phyloP scores from a whole-genome alignment of 1,140 invertebrate genomes.

The Limonius californicus region DNA sequence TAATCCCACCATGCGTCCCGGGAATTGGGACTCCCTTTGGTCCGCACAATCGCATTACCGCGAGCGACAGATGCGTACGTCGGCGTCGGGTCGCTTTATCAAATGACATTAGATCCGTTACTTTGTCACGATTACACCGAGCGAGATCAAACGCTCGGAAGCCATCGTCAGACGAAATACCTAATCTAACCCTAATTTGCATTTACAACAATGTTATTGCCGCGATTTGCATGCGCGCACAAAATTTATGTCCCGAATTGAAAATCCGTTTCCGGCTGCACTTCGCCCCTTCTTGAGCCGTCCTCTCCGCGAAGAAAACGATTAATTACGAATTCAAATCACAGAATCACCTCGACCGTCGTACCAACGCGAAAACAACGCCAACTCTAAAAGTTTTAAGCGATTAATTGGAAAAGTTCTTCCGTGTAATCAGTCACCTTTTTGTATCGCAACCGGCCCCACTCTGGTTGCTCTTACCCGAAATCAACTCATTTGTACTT shows the following conservation, averaged over 20 bases:
- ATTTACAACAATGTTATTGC: slow-evolving; percentile 13
- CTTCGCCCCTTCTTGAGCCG: neutral
- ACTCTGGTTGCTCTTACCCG: neutral
- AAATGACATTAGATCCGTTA: slow-evolving; percentile 14
- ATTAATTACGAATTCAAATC: slow-evolving; percentile 12
- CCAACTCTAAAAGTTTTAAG: slow-evolving; percentile 6
- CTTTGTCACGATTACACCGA: slow-evolving; percentile 10
- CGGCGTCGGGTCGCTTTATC: slow-evolving; percentile 7
- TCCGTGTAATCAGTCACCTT: slow-evolving; percentile 9
- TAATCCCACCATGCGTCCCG: neutral
- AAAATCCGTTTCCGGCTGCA: neutral
- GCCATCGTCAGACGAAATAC: slow-evolving; percentile 3
- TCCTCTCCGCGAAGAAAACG: neutral
- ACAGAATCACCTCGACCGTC: neutral
- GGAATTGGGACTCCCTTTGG: slow-evolving; percentile 8
- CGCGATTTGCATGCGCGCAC: neutral
- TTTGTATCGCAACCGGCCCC: neutral
- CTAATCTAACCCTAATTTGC: slow-evolving; percentile 12
- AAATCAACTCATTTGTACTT: neutral
- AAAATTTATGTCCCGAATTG: neutral
- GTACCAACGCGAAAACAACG: neutral
- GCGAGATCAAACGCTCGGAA: slow-evolving; percentile 11
- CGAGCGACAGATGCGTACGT: slow-evolving; percentile 12
- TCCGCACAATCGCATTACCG: slow-evolving; percentile 5
- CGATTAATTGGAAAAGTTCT: slow-evolving; percentile 15